A percentile compares a stretch with the other conserved stretches of the same genome.
phyloP scores from a whole-genome alignment of 2,797 vertebrate genomes.

The Acrossocheilus wenchowensis region DNA sequence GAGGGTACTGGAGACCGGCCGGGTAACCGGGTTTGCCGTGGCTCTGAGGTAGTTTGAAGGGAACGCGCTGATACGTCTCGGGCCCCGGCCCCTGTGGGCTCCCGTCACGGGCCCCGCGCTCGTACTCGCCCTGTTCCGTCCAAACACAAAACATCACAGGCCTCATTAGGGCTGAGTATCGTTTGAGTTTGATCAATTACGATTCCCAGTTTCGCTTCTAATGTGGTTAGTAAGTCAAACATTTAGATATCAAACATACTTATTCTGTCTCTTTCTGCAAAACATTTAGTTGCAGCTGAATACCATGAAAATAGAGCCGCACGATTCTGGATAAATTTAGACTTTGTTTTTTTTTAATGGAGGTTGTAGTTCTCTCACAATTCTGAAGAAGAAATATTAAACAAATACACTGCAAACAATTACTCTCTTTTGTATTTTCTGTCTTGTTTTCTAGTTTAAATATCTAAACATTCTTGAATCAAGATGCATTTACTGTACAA shows the following conservation, averaged over 20 bases:
- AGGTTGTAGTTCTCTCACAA: too few relatives aligned
- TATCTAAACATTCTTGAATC: too few relatives aligned
- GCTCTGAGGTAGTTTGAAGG: constrained; percentile 94
- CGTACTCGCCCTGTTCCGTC: constrained; percentile 87
- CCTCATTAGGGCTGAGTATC: background rate
- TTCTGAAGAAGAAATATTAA: too few relatives aligned
- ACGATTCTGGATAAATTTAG: too few relatives aligned
- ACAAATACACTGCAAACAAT: too few relatives aligned
- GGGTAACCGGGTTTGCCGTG: constrained; percentile 89
- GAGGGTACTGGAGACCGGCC: constrained; percentile 87
- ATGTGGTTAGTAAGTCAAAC: background rate
- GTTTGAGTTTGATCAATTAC: background rate
- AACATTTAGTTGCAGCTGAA: too few relatives aligned
- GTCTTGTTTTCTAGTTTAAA: too few relatives aligned
- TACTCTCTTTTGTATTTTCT: too few relatives aligned
- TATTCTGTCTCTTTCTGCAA: background rate
- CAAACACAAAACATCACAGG: background rate
- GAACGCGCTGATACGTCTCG: constrained; percentile 91
- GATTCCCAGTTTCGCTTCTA: background rate
- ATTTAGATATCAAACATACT: background rate
- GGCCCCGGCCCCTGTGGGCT: constrained; percentile 87
- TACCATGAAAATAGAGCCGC: background rate
- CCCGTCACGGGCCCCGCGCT: constrained; percentile 84
- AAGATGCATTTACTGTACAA: too few relatives aligned
- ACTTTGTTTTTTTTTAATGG: too few relatives aligned